Conservation (phyloP, 2,797 vertebrate genomes). For the Sebastes taczanowskii region DNA sequence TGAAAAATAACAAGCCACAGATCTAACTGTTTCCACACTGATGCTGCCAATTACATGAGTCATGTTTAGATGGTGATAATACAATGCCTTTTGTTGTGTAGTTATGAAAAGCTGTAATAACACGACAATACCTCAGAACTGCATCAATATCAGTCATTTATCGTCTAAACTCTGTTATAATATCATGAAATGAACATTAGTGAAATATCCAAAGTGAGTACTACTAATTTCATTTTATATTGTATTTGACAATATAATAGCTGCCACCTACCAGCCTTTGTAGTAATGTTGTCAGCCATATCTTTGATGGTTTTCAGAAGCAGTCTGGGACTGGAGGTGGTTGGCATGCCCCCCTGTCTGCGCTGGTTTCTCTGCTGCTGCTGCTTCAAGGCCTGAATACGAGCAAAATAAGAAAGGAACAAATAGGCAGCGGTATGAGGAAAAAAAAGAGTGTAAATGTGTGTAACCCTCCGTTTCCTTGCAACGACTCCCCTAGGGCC, state of each 20-base stretch:
- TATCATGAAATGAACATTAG: background rate
- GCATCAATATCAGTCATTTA: background rate
- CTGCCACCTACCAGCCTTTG: constrained; percentile 72
- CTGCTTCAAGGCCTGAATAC: constrained; percentile 92
- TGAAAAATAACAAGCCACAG: constrained; percentile 77
- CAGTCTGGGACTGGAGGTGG: constrained; percentile 86
- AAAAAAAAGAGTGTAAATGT: constrained; percentile 23
- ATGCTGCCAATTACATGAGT: constrained; percentile 52
- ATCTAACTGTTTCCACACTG: constrained; percentile 81
- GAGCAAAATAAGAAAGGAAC: constrained; percentile 19
- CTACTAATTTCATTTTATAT: background rate
- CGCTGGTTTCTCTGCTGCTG: constrained; percentile 92
- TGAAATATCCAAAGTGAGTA: background rate
- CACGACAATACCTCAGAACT: background rate
- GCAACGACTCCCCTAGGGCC: constrained; percentile 24
- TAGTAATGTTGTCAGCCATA: constrained; percentile 76
- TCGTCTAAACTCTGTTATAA: background rate
- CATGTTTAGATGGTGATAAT: constrained; percentile 13
- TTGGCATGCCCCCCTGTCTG: constrained; percentile 86
- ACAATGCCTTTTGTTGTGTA: constrained; percentile 13
- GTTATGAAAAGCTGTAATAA: background rate
- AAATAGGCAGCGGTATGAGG: constrained; percentile 19
- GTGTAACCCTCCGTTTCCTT: constrained; percentile 26
- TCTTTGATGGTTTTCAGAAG: constrained; percentile 91
- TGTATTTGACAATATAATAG: background rate